Conservation (phyloP, 2,888 invertebrate species). For the Prosopocoilus inquinatus region DNA sequence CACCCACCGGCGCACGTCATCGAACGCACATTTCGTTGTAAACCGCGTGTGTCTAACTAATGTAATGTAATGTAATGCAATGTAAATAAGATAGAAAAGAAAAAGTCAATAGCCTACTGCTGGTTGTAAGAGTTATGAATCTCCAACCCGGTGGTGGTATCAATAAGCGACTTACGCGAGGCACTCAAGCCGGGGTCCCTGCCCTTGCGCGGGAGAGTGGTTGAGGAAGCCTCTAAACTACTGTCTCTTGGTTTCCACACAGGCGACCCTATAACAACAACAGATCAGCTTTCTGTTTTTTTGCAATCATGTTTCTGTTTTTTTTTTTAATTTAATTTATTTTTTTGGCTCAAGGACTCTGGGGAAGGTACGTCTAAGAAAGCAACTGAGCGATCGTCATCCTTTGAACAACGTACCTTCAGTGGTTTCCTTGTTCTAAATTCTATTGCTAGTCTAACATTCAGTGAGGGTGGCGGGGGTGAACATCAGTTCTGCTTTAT, state of each 20-base stretch:
- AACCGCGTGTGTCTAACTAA: too few relatives aligned
- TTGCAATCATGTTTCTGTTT: slow-evolving; percentile 1
- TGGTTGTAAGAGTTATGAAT: slow-evolving; percentile 48
- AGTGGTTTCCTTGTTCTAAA: slow-evolving; percentile 1
- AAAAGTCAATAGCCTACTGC: slow-evolving; percentile 17
- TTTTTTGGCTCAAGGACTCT: not conserved
- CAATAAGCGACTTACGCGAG: slow-evolving; percentile 59
- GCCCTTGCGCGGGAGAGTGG: slow-evolving; percentile 63
- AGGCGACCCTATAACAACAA: slow-evolving; percentile 84
- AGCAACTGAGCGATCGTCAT: too few relatives aligned
- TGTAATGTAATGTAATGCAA: too few relatives aligned
- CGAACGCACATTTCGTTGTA: too few relatives aligned
- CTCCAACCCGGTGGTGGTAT: slow-evolving; percentile 52
- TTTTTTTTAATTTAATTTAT: not conserved
- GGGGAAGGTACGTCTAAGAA: too few relatives aligned
- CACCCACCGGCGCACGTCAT: too few relatives aligned
- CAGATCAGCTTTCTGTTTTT: slow-evolving; percentile 5
- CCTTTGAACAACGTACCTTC: not conserved
- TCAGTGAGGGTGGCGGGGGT: not conserved
- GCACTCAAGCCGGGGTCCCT: slow-evolving; percentile 57
- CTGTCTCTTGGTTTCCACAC: slow-evolving; percentile 97
- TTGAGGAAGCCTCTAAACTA: slow-evolving; percentile 59
- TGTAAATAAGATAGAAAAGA: too few relatives aligned
- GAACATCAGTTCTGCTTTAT: too few relatives aligned
- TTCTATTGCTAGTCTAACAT: not conserved